A percentile compares a stretch with the other conserved stretches of the same genome.
Evolutionary conservation across 2,888 invertebrate genomes (phyloP).

Genomic region (Nezara viridula): DNA sequence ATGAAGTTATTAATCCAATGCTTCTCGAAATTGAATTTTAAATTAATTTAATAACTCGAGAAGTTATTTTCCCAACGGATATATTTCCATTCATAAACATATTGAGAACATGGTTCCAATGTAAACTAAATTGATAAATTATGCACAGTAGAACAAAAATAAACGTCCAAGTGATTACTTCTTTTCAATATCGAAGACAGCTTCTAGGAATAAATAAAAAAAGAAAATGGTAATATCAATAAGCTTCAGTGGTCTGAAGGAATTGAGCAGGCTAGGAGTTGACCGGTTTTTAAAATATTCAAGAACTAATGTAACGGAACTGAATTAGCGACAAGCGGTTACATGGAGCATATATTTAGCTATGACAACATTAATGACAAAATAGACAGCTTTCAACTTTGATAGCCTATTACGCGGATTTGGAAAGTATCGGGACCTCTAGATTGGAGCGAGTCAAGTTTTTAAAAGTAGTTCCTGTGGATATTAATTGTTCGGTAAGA

Average conservation of each 20-base stretch:
- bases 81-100: not conserved
- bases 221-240: not conserved
- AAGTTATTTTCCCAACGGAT: not conserved
- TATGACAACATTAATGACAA: constrained; percentile 19
- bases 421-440: not conserved
- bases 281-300: constrained; percentile 29
- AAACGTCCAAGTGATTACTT: not conserved
- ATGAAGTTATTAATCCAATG: not conserved
- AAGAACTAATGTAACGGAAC: not conserved
- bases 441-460: not conserved
- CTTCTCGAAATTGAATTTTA: not conserved
- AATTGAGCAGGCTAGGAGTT: not conserved
- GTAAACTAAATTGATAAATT: not conserved
- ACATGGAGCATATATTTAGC: not conserved
- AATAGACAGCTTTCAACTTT: not conserved
- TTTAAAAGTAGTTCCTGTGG: not conserved
- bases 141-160: not conserved
- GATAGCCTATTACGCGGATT: not conserved
- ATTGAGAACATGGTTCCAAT: not conserved
- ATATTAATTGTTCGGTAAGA: not conserved
- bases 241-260: not conserved
- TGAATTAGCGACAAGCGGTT: constrained; percentile 1
- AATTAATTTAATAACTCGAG: not conserved
- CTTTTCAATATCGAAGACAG: not conserved
- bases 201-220: not conserved